Evolutionary conservation across 2,797 vertebrate species (phyloP), one percentile per base, ranked within the genome.

Genomic region (Tenualosa ilisha): DNA sequence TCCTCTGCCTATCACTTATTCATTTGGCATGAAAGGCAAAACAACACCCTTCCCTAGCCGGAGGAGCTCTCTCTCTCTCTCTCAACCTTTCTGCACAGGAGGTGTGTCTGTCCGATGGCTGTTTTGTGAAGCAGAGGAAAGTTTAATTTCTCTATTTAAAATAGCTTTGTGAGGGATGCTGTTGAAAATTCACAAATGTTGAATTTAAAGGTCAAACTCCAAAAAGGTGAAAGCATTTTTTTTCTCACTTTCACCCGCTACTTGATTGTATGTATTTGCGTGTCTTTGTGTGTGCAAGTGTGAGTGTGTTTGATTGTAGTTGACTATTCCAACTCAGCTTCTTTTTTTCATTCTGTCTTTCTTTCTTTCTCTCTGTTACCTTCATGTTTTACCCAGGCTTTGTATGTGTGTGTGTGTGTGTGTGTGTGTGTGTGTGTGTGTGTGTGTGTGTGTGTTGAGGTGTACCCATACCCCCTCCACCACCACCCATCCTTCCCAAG

Each of bases 1-100:
- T 63, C n/a, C 6, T 89, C 89, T 89, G 54, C 53, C 87, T 84
- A 85, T 85, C 81, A 88, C 88, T 86, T 85, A 86, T 84, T 88
- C 8, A 88, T 90, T 84, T 84, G 63, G 59, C 49, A 68, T 65
- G 85, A 83, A 84, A 81, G 6, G 81, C 51, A 46, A 84, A 86
- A 59, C 56, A 59, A 31, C 31, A 31, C 31, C 31, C 31, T 31
- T 31, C 31, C 31, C 31, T 31, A 31, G 31, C 31, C 31, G 1
- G 31, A 31, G 31, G 1, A 31, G 31, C 31, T 31, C 31, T 31
- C 31, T 31, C 31, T 31, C 31, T 31, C 31, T 31, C 46, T 46
- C 46, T 46, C 46, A 46, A 31, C 59, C 20, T 61, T 24, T 61
- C 59, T n/a, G 4, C 5, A 22, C 20, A 61, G 59, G 59, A 61